A percentile compares a stretch with the other conserved stretches of the same genome.
These are phyloP conservation scores for Trissoscelio sp. DNA, from an alignment of 2,888 invertebrate genomes.

Conservation along the genomic window DNA sequence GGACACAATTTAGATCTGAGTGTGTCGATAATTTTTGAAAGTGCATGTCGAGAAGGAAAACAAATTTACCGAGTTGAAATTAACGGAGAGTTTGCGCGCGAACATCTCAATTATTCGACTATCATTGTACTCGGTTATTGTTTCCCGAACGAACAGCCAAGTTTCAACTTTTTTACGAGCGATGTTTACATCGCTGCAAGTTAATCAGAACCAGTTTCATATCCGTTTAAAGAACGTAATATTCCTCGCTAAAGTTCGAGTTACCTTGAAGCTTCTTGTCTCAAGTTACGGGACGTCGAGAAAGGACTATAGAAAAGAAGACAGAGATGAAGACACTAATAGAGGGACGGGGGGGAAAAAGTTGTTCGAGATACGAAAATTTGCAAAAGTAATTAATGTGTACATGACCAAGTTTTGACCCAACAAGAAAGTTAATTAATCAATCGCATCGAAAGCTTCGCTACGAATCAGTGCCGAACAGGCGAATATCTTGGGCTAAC, in stretches of 20 bases:
- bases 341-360: not conserved
- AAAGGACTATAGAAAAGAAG: slow-evolving; percentile 4
- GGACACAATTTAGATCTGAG: too few relatives aligned
- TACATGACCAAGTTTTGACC: slow-evolving; percentile 32
- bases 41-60: not conserved
- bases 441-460: slow-evolving; percentile 43
- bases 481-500: slow-evolving; percentile 44
- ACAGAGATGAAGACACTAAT: not conserved
- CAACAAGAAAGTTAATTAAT: slow-evolving; percentile 55
- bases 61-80: not conserved
- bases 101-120: not conserved
- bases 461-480: too few relatives aligned
- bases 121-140: slow-evolving; percentile 17
- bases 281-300: slow-evolving; percentile 13
- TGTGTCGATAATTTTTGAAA: too few relatives aligned
- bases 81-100: not conserved
- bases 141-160: slow-evolving; percentile 12
- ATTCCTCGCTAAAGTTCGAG: slow-evolving; percentile 41
- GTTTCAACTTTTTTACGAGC: slow-evolving; percentile 10
- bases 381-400: slow-evolving; percentile 55
- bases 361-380: slow-evolving; percentile 27
- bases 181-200: slow-evolving; percentile 43
- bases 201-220: slow-evolving; percentile 47
- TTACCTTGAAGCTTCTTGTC: slow-evolving; percentile 51
- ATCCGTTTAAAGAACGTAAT: slow-evolving; percentile 42